Conservation (phyloP, 2,888 invertebrate genomes). For the Lepidochrysops patricia region DNA sequence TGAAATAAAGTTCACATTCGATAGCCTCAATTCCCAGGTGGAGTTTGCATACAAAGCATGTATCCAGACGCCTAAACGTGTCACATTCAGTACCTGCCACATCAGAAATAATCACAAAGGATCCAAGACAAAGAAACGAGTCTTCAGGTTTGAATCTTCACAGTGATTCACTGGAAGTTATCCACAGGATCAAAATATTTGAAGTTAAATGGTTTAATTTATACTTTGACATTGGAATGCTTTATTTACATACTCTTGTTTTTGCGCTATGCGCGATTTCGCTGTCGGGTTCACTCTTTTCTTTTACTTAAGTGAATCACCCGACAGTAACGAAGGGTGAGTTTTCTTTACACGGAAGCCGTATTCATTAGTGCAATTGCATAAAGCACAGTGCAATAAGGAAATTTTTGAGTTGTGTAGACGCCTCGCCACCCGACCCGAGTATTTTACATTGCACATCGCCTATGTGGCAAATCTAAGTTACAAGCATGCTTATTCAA, state of each 20-base stretch:
- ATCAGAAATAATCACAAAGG: conserved; percentile 32
- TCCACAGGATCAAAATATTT: conserved; percentile 4
- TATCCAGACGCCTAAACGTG: conserved; percentile 21
- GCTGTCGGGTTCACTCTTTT: not conserved
- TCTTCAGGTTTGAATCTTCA: conserved; percentile 21
- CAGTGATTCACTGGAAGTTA: conserved; percentile 20
- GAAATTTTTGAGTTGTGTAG: too few relatives aligned
- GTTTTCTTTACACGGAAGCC: too few relatives aligned
- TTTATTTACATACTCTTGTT: not conserved
- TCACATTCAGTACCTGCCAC: conserved; percentile 29
- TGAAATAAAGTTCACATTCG: conserved; percentile 14
- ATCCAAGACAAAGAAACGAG: conserved; percentile 28
- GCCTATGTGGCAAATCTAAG: too few relatives aligned
- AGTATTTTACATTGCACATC: too few relatives aligned
- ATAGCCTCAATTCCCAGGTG: conserved; percentile 16
- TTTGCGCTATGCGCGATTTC: not conserved
- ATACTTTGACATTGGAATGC: not conserved
- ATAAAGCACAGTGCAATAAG: too few relatives aligned
- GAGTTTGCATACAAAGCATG: not conserved
- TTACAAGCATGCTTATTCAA: too few relatives aligned
- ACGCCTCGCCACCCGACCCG: too few relatives aligned
- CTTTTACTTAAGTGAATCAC: not conserved
- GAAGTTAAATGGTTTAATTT: conserved; percentile 27
- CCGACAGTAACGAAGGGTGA: too few relatives aligned
- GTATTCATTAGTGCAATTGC: too few relatives aligned